A percentile compares a stretch with the other conserved stretches of the same genome.
Evolutionary conservation across 1,140 invertebrate species (phyloP).

Genomic region (Zaprionus africanus): DNA sequence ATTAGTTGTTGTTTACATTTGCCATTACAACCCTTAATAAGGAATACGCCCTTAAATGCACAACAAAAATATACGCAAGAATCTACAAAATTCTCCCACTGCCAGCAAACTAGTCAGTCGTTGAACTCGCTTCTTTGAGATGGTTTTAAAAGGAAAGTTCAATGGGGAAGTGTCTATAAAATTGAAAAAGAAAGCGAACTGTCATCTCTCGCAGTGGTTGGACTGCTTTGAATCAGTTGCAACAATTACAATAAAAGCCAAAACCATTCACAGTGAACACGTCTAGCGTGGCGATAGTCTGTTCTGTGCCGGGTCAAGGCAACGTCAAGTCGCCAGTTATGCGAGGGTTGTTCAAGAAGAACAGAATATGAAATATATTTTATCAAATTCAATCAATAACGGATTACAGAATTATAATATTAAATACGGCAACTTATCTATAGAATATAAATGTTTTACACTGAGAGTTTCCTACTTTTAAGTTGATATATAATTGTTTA

Average conservation of each 20-base stretch:
- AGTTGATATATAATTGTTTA: background rate
- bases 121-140: slow-evolving; percentile 1
- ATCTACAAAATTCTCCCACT: background rate
- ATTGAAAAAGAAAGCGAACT: background rate
- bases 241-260: slow-evolving; percentile 10
- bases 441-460: background rate
- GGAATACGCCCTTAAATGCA: no score
- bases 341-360: background rate
- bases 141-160: slow-evolving; percentile 48
- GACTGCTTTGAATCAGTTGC: background rate
- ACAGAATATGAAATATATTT: background rate
- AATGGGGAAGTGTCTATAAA: background rate
- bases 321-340: slow-evolving; percentile 19
- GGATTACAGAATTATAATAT: no score
- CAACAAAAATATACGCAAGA: no score
- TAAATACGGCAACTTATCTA: background rate
- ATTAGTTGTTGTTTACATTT: background rate
- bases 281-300: background rate
- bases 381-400: no score
- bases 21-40: background rate
- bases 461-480: background rate
- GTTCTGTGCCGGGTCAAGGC: slow-evolving; percentile 38
- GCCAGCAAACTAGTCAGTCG: slow-evolving; percentile 13
- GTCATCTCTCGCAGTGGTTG: background rate
- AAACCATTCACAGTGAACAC: slow-evolving; percentile 14